Evolutionary conservation across 2,113 vertebrate genomes (phyloP).

Genomic region (Sinocyclocheilus grahami): DNA sequence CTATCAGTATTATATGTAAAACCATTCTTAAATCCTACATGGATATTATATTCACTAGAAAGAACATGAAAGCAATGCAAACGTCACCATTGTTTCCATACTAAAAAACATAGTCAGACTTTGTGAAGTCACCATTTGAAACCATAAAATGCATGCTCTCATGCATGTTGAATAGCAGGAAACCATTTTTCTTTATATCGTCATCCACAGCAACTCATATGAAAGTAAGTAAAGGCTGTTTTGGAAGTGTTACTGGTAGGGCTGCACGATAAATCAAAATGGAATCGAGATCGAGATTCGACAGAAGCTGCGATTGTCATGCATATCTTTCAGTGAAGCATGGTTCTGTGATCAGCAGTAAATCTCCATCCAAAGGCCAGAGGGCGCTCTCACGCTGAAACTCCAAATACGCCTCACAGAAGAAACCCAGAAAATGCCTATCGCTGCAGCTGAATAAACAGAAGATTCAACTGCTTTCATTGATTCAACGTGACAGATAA

Average conservation of each 20-base stretch:
- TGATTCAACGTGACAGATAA: too few species aligned
- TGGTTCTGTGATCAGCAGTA: too few species aligned
- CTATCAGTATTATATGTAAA: neutral
- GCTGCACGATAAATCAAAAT: too few species aligned
- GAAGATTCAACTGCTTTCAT: too few species aligned
- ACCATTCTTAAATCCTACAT: neutral
- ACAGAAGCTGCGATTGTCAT: too few species aligned
- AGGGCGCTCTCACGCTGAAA: too few species aligned
- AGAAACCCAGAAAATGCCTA: too few species aligned
- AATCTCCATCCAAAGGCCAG: too few species aligned
- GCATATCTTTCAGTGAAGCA: too few species aligned
- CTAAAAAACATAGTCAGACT: neutral
- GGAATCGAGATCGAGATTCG: too few species aligned
- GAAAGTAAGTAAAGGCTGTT: neutral
- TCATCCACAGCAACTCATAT: neutral
- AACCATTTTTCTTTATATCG: neutral
- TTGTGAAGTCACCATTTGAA: neutral
- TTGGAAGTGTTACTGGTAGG: neutral
- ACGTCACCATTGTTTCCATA: neutral
- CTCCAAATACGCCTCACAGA: too few species aligned
- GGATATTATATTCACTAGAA: neutral
- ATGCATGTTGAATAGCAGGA: neutral
- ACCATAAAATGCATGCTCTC: neutral
- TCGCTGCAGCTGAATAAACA: too few species aligned
- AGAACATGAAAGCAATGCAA: neutral